These are phyloP conservation scores for Lissocephala sabroskyi DNA, from an alignment of 2,888 invertebrate species.

Conservation along the genomic window DNA sequence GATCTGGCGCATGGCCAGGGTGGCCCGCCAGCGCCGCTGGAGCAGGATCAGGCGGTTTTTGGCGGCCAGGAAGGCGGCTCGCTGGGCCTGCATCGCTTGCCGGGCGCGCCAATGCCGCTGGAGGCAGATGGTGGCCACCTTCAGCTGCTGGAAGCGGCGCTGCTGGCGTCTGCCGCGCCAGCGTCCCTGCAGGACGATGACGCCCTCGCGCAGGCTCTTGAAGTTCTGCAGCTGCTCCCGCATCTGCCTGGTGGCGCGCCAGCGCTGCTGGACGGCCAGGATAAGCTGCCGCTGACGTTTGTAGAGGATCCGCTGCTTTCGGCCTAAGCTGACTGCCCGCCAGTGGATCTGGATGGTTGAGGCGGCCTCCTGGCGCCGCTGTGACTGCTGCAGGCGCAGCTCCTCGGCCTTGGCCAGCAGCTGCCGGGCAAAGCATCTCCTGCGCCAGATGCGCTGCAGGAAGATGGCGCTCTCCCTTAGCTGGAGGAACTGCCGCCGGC, in stretches of 20 bases:
- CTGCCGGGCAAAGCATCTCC: constrained; percentile 59
- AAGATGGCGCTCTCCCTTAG: constrained; percentile 70
- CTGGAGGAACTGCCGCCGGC: constrained; percentile 70
- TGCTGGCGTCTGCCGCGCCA: constrained; percentile 48
- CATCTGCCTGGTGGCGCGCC: constrained; percentile 45
- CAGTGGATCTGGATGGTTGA: constrained; percentile 71
- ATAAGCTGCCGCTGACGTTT: constrained; percentile 24
- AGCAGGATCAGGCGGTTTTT: constrained; percentile 45
- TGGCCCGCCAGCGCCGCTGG: constrained; percentile 68
- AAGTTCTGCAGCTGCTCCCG: constrained; percentile 35
- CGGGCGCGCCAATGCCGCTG: constrained; percentile 72
- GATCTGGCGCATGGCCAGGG: constrained; percentile 36
- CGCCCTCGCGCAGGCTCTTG: constrained; percentile 23
- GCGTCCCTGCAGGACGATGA: constrained; percentile 39
- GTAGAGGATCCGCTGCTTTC: constrained; percentile 43
- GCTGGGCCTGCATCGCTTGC: constrained; percentile 50
- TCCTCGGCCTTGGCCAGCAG: constrained; percentile 45
- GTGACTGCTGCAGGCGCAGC: constrained; percentile 45
- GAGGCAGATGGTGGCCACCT: constrained; percentile 58
- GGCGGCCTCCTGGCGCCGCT: constrained; percentile 46
- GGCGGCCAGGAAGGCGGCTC: constrained; percentile 35
- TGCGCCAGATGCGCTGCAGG: constrained; percentile 74
- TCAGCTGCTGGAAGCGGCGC: constrained; percentile 40
- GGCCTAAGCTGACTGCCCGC: constrained; percentile 47
- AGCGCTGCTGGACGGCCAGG: constrained; percentile 41